Base-by-base conservation (phyloP, 1,140 invertebrate genomes). In the Proales similis region DNA sequence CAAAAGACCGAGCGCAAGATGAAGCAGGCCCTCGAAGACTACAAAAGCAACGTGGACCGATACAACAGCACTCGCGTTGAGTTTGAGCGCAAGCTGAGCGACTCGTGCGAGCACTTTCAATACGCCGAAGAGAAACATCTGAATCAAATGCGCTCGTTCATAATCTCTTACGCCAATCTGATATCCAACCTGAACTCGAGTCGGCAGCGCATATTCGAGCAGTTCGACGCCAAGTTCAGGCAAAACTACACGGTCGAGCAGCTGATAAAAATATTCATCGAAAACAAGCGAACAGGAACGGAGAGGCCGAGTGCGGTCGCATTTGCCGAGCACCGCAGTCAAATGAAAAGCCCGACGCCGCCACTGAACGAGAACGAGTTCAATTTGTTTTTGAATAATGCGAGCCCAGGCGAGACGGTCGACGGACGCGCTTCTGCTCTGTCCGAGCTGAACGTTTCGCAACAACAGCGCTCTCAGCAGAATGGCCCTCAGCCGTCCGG, bases 81-180 rank as follows among this genome's bases (percentile, higher is more conserved):
- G 26, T 57, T 30, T 27, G 51, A 57, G 22, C 17, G 51, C n/a
- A 57, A 57, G 27, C n/a, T 57, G 36, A 17, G 12, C 51, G 51
- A 57, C 22, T 57, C 51, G 20, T 57, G 51, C 36, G 45, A 57
- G 24, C 51, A 57, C 20, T 57, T 57, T 26, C 51, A 57, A 17
- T 57, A 42, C 30, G 51, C 51, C 11, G 51, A 57, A 43, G 51
- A 57, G n/a, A 24, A 11, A 0, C 51, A 57, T 57, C 27, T 57
- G 20, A 57, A 57, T 20, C 51, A 57, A 57, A 57, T 57, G 51
- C 27, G 17, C 27, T 17, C 1, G 17, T 57, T 19, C 32, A 14
- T 57, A 1, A 42, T 42, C 9, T 27, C 22, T 2, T 57, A 57
- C n/a, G 29, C 51, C n/a, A 39, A 26, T 7, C 29, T 57, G 30